Conservation (phyloP, 2,888 invertebrate species). For the Yponomeuta cagnagella region DNA sequence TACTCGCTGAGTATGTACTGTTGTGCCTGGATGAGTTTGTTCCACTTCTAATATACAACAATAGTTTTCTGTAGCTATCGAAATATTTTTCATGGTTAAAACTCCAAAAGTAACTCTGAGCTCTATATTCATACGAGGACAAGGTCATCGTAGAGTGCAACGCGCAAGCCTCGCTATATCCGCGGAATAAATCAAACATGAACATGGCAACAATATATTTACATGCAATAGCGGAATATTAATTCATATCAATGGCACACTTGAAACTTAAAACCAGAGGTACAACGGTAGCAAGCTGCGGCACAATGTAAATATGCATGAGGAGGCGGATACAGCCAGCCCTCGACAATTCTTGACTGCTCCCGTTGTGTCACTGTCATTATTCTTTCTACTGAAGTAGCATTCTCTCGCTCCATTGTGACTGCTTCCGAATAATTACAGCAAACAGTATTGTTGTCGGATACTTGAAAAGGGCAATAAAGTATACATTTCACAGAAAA, state of each 20-base stretch:
- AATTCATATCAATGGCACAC: constrained; percentile 17
- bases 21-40: no score
- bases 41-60: no score
- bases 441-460: constrained; percentile 43
- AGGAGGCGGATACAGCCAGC: constrained; percentile 48
- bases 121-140: constrained; percentile 32
- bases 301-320: constrained; percentile 61
- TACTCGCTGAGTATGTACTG: no score
- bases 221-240: constrained; percentile 18
- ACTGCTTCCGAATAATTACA: constrained; percentile 71
- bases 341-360: constrained; percentile 40
- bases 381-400: constrained; percentile 53
- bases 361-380: constrained; percentile 57
- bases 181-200: constrained; percentile 1
- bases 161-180: not conserved
- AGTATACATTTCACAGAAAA: constrained; percentile 68
- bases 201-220: constrained; percentile 11
- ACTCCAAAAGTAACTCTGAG: not conserved
- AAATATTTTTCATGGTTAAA: no score
- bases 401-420: constrained; percentile 60
- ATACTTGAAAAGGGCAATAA: constrained; percentile 36
- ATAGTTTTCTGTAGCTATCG: no score
- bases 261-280: not conserved
- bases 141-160: not conserved
- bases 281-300: constrained; percentile 5